Evolutionary conservation across 1,140 invertebrate species (phyloP), one percentile per base, ranked within the genome.

Genomic region (Mya arenaria): DNA sequence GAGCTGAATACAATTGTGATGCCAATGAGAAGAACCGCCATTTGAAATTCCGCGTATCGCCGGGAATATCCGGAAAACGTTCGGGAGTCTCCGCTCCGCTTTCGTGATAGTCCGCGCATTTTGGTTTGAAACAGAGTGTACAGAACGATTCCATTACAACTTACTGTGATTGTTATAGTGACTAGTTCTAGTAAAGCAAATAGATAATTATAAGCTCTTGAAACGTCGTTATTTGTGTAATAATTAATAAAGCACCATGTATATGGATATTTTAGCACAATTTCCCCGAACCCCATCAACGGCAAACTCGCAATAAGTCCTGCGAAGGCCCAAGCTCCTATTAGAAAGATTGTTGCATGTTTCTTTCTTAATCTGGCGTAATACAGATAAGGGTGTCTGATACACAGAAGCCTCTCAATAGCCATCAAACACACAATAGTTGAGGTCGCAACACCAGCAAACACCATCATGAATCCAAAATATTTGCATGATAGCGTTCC

Each of bases 161-260:
- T 85, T 19, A 91, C 86, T 23, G 90, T 92, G 17, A 88, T 81
- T 5, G 83, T 74, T 52, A 92, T 90, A 10, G 87, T 85, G 2
- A 89, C 44, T 23, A 92, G 63, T 8, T 87, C 88, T 32, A 91
- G 77, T 55, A 88, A 84, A 4, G 89, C 89, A 82, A 89, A 92
- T 13, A 91, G 80, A 72, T 82, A 87, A 56, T 90, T 90, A 82
- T 90, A 92, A 4, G 82, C 89, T 58, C 82, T 80, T 36, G 91
- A 79, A 0, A 84, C 56, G 13, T 85, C 52, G 19, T 63, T 56
- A 25, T 78, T 58, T 23, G 87, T 89, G 48, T 92, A 90, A 44
- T 92, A 90, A 85, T 93, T 90, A 85, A 93, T 87, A 83, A 92
- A 93, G 80, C 93, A 93, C 93, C 93, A 93, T 6, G 93, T 93